Evolutionary conservation across 1,140 invertebrate species (phyloP).

Genomic region (Calosoma granatense): DNA sequence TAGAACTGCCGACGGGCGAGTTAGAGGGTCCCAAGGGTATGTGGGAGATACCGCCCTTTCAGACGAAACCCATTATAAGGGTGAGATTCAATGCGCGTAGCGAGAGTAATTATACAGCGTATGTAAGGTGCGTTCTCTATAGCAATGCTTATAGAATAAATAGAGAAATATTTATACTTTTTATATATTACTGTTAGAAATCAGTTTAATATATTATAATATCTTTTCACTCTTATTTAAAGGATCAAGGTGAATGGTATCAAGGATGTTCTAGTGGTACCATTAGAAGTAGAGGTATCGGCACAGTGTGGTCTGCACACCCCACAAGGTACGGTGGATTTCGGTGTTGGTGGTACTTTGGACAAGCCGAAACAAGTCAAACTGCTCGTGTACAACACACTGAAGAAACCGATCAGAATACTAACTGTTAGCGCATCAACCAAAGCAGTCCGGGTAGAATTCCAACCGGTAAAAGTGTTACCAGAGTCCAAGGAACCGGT

Average conservation of each 20-base stretch:
- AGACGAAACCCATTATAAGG: slow-evolving; percentile 80
- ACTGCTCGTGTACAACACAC: slow-evolving; percentile 61
- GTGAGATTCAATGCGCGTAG: slow-evolving; percentile 66
- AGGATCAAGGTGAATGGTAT: slow-evolving; percentile 64
- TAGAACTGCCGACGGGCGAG: slow-evolving; percentile 78
- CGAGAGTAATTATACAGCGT: slow-evolving; percentile 71
- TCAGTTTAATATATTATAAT: neutral
- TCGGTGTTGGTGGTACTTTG: slow-evolving; percentile 64
- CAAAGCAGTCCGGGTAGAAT: slow-evolving; percentile 49
- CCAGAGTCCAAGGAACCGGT: slow-evolving; percentile 49
- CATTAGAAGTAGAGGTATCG: slow-evolving; percentile 80
- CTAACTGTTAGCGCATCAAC: slow-evolving; percentile 45
- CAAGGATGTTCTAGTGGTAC: slow-evolving; percentile 61
- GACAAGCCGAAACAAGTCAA: slow-evolving; percentile 54
- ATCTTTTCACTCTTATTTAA: neutral
- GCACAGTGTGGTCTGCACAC: slow-evolving; percentile 62
- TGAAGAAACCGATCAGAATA: slow-evolving; percentile 57
- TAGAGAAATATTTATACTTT: slow-evolving; percentile 1
- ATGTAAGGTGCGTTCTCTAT: slow-evolving; percentile 48
- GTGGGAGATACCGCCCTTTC: slow-evolving; percentile 86
- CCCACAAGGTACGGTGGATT: slow-evolving; percentile 68
- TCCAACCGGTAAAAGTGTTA: slow-evolving; percentile 50
- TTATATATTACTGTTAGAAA: neutral
- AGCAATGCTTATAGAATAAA: too few species aligned
- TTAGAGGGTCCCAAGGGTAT: slow-evolving; percentile 65